Evolutionary conservation across 1,140 invertebrate genomes (phyloP).

Genomic region (Pseudomyrmex flavicornis): DNA sequence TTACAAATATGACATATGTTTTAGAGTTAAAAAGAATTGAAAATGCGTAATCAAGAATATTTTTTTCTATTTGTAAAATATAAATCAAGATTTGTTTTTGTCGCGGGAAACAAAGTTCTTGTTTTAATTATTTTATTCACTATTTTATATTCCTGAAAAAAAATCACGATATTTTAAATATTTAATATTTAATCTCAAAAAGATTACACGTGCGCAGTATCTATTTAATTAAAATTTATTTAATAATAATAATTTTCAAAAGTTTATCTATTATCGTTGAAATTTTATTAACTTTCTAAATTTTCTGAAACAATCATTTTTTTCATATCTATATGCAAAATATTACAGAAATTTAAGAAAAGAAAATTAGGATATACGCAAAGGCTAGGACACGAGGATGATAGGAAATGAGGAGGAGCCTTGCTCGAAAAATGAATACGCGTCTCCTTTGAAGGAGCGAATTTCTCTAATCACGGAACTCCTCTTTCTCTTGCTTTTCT

Average conservation of each 20-base stretch:
- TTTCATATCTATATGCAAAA: not conserved
- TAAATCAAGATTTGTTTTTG: not conserved
- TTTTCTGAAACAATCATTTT: not conserved
- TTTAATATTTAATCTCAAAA: not conserved
- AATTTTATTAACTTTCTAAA: not conserved
- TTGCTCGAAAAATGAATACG: constrained; percentile 26
- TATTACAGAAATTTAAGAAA: not conserved
- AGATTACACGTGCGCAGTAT: not conserved
- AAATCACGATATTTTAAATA: not conserved
- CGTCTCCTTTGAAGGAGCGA: constrained; percentile 18
- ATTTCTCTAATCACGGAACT: not conserved
- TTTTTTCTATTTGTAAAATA: not conserved
- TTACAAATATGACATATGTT: not conserved
- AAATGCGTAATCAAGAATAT: not conserved
- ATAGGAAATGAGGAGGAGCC: not conserved
- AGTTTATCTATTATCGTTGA: not conserved
- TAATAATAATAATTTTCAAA: not conserved
- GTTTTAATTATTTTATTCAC: not conserved
- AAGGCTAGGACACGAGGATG: not conserved
- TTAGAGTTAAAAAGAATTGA: not conserved
- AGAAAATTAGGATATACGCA: not conserved
- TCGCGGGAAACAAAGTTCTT: not conserved
- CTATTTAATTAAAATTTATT: not conserved
- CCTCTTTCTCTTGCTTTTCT: not conserved
- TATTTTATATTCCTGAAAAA: not conserved